Evolutionary conservation across 2,888 invertebrate species (phyloP).

Genomic region (Xiphydria camelus): DNA sequence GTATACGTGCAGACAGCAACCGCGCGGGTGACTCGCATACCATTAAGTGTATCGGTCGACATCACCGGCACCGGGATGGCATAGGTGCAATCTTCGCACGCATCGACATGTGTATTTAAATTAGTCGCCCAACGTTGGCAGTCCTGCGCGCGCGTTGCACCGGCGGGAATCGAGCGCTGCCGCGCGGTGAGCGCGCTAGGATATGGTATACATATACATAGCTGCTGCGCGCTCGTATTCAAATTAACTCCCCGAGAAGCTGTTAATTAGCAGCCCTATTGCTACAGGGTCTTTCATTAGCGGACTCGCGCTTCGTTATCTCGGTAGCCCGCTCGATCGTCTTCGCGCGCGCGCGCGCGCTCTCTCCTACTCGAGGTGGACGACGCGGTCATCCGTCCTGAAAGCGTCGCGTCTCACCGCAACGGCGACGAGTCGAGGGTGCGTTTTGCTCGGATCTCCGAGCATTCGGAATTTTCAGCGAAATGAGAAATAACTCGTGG

Average conservation of each 20-base stretch:
- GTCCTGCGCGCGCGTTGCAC: constrained; percentile 23
- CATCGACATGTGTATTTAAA: constrained; percentile 58
- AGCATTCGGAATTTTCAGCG: background rate
- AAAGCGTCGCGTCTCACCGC: no score
- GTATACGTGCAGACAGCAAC: no score
- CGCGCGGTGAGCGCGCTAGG: constrained; percentile 11
- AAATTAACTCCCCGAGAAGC: constrained; percentile 51
- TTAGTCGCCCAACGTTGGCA: constrained; percentile 51
- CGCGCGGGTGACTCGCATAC: constrained; percentile 22
- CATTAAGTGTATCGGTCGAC: constrained; percentile 27
- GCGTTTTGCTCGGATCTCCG: background rate
- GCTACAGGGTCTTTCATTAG: constrained; percentile 42
- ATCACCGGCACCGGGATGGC: constrained; percentile 18
- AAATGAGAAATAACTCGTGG: no score
- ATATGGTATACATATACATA: background rate
- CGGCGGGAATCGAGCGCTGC: constrained; percentile 12
- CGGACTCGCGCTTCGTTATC: constrained; percentile 40
- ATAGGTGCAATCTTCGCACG: constrained; percentile 54
- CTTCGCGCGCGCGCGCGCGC: no score
- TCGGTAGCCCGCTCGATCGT: constrained; percentile 11
- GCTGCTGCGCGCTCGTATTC: constrained; percentile 39
- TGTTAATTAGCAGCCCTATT: constrained; percentile 50
- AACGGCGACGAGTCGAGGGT: background rate
- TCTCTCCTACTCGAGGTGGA: no score
- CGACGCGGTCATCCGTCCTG: no score